phyloP scores from a whole-genome alignment of 2,797 vertebrate species.

The Ambastaia sidthimunki region DNA sequence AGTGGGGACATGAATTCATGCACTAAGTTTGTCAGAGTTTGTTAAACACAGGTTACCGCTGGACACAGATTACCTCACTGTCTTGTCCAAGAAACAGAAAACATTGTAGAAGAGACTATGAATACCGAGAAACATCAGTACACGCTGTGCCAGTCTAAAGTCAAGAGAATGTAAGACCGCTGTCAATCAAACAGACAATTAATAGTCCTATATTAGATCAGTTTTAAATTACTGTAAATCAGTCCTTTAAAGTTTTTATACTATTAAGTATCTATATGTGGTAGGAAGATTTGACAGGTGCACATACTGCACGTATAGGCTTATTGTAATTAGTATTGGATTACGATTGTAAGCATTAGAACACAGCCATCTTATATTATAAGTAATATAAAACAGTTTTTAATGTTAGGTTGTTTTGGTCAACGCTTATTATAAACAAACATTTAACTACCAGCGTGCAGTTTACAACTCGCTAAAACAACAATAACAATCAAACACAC shows the following conservation, averaged over 20 bases:
- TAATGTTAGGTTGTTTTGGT: background rate
- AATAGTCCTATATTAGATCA: background rate
- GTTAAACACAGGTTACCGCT: background rate
- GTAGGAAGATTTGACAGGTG: background rate
- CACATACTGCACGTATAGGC: background rate
- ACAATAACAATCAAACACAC: conserved; percentile 15
- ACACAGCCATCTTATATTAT: background rate
- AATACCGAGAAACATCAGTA: conserved; percentile 63
- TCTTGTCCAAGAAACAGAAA: conserved; percentile 70
- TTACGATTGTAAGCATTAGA: background rate
- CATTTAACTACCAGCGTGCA: background rate
- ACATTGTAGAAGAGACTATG: conserved; percentile 64
- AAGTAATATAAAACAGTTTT: background rate
- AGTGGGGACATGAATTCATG: background rate
- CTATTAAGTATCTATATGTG: background rate
- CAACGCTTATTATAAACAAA: background rate
- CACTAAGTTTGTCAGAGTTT: background rate
- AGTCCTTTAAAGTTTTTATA: background rate
- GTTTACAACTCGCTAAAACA: conserved; percentile 1
- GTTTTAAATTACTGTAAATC: background rate
- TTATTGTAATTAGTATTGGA: background rate
- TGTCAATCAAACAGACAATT: conserved; percentile 33
- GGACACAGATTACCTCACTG: conserved; percentile 67
- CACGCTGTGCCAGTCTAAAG: conserved; percentile 67
- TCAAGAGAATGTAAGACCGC: conserved; percentile 45